Conservation (phyloP, 2,888 invertebrate genomes). For the Nyleta sp. region DNA sequence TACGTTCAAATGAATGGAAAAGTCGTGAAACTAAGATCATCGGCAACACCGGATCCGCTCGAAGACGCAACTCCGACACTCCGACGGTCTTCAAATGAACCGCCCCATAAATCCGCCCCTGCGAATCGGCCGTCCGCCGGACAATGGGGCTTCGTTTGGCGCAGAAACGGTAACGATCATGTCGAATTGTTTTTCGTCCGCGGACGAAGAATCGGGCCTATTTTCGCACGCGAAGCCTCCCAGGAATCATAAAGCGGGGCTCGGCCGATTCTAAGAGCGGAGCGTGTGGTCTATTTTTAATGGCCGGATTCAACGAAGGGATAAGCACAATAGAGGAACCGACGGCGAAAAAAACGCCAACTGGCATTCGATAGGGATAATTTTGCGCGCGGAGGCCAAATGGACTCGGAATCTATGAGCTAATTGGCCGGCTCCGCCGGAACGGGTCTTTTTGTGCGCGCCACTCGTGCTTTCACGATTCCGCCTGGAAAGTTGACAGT, state of each 20-base stretch:
- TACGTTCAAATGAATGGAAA: too few relatives aligned
- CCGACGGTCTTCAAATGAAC: too few relatives aligned
- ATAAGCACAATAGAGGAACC: conserved; percentile 54
- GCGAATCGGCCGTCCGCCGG: not conserved
- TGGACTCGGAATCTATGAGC: conserved; percentile 31
- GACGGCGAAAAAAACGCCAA: conserved; percentile 49
- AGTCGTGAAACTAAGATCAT: too few relatives aligned
- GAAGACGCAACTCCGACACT: too few relatives aligned
- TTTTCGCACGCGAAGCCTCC: conserved; percentile 45
- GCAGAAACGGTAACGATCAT: conserved; percentile 15
- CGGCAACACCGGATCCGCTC: too few relatives aligned
- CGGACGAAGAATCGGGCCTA: conserved; percentile 9
- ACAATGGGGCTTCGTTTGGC: not conserved
- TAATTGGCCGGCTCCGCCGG: conserved; percentile 39
- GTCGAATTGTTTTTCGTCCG: conserved; percentile 29
- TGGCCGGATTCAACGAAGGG: conserved; percentile 51
- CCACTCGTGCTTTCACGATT: conserved; percentile 20
- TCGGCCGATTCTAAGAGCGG: conserved; percentile 36
- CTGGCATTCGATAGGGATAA: conserved; percentile 63
- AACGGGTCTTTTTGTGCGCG: conserved; percentile 27
- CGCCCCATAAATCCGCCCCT: not conserved
- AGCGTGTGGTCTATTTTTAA: conserved; percentile 61
- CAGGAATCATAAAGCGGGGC: conserved; percentile 44
- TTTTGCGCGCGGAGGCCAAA: conserved; percentile 36
- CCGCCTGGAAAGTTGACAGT: conserved; percentile 12